Conservation (phyloP, 2,113 vertebrate species). For the Xenus cinereus region DNA sequence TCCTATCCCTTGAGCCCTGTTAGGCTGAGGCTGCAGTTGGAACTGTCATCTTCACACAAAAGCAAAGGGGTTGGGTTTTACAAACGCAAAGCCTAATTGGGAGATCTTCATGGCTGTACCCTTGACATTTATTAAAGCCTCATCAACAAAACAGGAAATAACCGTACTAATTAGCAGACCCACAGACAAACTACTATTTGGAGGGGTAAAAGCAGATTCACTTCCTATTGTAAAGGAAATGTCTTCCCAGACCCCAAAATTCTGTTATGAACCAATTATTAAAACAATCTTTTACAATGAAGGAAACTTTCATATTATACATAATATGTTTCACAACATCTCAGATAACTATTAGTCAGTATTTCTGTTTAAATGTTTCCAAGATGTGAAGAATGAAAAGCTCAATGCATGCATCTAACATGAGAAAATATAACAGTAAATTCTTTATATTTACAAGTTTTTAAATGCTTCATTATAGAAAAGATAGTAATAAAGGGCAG, state of each 20-base stretch:
- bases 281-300: neutral
- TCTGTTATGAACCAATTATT: neutral
- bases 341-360: neutral
- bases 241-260: neutral
- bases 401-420: neutral
- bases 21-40: slow-evolving; percentile 74
- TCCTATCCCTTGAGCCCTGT: slow-evolving; percentile 80
- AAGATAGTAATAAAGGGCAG: neutral
- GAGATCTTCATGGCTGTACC: slow-evolving; percentile 74
- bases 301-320: neutral
- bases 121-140: slow-evolving; percentile 81
- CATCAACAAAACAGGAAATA: slow-evolving; percentile 79
- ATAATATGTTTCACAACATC: neutral
- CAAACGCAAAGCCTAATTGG: slow-evolving; percentile 79
- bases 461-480: neutral
- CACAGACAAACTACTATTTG: slow-evolving; percentile 54
- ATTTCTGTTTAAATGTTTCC: neutral
- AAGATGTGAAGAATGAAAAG: neutral
- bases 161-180: slow-evolving; percentile 74
- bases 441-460: neutral
- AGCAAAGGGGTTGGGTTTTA: slow-evolving; percentile 71
- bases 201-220: slow-evolving; percentile 29
- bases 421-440: neutral
- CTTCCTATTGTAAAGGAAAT: neutral
- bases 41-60: slow-evolving; percentile 78